A percentile compares a stretch with the other conserved stretches of the same genome.
Conservation (phyloP, 92 coral and sea anemone species). For the Virgularia gustaviana region DNA sequence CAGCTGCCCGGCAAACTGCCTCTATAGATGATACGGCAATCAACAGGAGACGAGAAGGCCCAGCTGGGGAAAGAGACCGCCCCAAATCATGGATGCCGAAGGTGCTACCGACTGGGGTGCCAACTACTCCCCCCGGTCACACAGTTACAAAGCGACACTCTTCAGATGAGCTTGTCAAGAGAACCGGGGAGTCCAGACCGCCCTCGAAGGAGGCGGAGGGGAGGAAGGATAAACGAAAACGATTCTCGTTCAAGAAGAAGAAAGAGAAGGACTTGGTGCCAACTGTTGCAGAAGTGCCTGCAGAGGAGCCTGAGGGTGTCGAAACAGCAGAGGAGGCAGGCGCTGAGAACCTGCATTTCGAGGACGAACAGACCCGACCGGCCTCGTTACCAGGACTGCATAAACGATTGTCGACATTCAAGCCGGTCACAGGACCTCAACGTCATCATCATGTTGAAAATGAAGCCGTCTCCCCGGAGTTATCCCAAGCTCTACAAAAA, state of each 20-base stretch:
- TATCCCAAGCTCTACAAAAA: slow-evolving; percentile 23
- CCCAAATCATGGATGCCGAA: slow-evolving; percentile 41
- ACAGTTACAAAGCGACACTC: background rate
- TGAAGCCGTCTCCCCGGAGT: slow-evolving; percentile 26
- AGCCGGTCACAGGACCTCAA: slow-evolving; percentile 21
- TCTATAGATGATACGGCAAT: slow-evolving; percentile 25
- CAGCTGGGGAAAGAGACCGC: slow-evolving; percentile 7
- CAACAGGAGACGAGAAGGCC: background rate
- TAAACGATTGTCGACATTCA: slow-evolving; percentile 32
- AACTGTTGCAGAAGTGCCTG: background rate
- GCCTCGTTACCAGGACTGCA: slow-evolving; percentile 21
- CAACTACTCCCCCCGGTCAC: slow-evolving; percentile 18
- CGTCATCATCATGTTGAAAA: background rate
- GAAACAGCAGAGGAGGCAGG: slow-evolving; percentile 9
- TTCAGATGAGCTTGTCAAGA: background rate
- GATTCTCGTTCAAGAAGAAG: slow-evolving; percentile 30
- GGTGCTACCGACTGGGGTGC: slow-evolving; percentile 20
- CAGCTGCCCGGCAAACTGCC: background rate
- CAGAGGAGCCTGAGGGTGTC: background rate
- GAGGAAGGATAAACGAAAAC: slow-evolving; percentile 4
- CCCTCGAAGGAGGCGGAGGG: background rate
- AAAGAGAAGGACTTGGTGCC: slow-evolving; percentile 27
- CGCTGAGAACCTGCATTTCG: slow-evolving; percentile 21
- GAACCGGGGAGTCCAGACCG: background rate
- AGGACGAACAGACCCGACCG: slow-evolving; percentile 27